Conservation (phyloP, 2,113 vertebrate genomes). For the Lycocorax pyrrhopterus region DNA sequence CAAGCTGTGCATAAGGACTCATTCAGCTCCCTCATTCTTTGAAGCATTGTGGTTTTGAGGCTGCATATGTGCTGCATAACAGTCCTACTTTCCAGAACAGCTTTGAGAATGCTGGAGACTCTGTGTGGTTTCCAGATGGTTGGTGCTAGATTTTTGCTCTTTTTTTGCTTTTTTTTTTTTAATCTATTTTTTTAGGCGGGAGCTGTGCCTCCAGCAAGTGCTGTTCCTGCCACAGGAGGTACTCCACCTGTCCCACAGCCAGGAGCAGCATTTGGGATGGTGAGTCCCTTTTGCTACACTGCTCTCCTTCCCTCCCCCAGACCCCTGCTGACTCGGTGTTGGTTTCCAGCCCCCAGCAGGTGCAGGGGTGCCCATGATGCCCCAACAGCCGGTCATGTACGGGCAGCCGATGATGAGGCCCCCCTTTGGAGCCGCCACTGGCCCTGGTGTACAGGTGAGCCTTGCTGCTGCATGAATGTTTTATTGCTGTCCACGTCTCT, state of each 20-base stretch:
- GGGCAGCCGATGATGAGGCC: slow-evolving; percentile 97
- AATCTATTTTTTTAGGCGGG: slow-evolving; percentile 53
- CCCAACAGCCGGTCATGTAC: slow-evolving; percentile 89
- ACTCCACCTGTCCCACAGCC: slow-evolving; percentile 79
- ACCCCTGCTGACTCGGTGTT: background rate
- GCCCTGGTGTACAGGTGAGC: slow-evolving; percentile 83
- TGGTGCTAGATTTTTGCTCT: background rate
- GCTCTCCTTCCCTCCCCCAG: background rate
- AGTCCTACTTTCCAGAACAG: background rate
- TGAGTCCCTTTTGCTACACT: slow-evolving; percentile 62
- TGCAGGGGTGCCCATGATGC: slow-evolving; percentile 88
- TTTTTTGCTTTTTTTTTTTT: background rate
- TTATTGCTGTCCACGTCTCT: background rate
- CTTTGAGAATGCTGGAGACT: background rate
- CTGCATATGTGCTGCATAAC: background rate
- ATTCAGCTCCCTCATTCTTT: background rate
- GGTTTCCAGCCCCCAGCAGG: slow-evolving; percentile 80
- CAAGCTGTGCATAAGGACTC: background rate
- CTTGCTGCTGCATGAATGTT: accelerated
- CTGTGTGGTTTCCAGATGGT: background rate
- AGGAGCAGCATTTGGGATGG: slow-evolving; percentile 86
- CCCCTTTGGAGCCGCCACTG: slow-evolving; percentile 81
- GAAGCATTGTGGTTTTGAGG: background rate
- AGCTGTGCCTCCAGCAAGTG: slow-evolving; percentile 77
- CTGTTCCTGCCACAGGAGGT: slow-evolving; percentile 68